Evolutionary conservation across 92 coral and sea anemone species (phyloP).

Genomic region (Diadumene lineata): DNA sequence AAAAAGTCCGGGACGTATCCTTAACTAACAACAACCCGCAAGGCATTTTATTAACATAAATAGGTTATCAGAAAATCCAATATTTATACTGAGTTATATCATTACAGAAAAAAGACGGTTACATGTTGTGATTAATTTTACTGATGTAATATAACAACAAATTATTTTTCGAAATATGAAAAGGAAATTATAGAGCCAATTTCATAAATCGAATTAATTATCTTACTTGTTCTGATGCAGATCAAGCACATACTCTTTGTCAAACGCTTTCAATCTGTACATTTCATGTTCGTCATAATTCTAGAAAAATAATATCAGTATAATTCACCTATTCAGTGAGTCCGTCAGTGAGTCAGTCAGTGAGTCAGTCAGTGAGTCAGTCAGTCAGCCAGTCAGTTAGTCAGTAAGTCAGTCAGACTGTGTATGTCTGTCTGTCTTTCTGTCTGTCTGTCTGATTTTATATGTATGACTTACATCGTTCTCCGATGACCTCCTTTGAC

Average conservation of each 20-base stretch:
- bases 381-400: background rate
- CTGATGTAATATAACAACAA: too few relatives aligned
- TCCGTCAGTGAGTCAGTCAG: background rate
- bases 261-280: conserved; percentile 46
- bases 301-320: background rate
- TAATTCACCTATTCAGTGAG: background rate
- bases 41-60: too few relatives aligned
- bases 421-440: background rate
- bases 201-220: background rate
- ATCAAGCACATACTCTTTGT: conserved; percentile 37
- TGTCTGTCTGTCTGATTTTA: too few relatives aligned
- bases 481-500: background rate
- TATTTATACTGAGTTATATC: too few relatives aligned
- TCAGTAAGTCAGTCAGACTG: background rate
- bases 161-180: too few relatives aligned
- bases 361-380: background rate
- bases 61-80: too few relatives aligned
- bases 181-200: background rate
- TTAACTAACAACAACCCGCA: too few relatives aligned
- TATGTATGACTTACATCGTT: too few relatives aligned
- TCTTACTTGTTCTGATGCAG: conserved; percentile 47
- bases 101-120: too few relatives aligned
- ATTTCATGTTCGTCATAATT: conserved; percentile 26
- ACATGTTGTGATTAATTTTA: too few relatives aligned
- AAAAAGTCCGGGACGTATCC: too few relatives aligned